Conservation (phyloP, 2,113 vertebrate species). For the Mormyrus iriodes region DNA sequence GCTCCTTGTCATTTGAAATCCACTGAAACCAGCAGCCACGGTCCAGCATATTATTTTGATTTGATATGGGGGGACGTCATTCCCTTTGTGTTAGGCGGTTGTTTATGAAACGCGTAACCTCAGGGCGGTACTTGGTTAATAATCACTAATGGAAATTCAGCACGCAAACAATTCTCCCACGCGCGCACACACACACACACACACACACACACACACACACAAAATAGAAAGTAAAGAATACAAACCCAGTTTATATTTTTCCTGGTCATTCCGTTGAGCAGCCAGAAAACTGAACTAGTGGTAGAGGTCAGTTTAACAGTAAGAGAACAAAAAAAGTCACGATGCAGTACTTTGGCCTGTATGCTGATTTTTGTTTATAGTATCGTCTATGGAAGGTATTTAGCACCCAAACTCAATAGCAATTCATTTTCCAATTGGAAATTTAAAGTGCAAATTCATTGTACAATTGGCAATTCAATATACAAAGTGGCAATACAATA, state of each 20-base stretch:
- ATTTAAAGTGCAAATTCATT: too few species aligned
- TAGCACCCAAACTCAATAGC: too few species aligned
- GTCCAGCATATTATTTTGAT: not conserved
- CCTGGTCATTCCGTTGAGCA: not conserved
- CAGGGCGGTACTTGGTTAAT: not conserved
- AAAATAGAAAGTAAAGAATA: slow-evolving; percentile 14
- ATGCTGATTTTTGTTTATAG: not conserved
- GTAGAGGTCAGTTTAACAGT: not conserved
- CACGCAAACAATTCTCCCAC: not conserved
- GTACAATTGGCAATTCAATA: too few species aligned
- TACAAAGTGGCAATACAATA: too few species aligned
- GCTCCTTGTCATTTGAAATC: not conserved
- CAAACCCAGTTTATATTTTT: not conserved
- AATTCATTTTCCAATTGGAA: too few species aligned
- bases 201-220: not conserved
- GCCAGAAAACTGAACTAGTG: not conserved
- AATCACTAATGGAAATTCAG: not conserved
- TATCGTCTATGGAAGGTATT: too few species aligned
- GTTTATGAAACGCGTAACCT: not conserved
- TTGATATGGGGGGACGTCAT: not conserved
- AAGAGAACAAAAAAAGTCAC: not conserved
- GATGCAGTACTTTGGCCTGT: not conserved
- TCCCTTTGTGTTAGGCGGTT: not conserved
- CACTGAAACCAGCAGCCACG: not conserved
- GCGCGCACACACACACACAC: too few species aligned